phyloP scores from a whole-genome alignment of 2,113 vertebrate species.

The Mobula birostris region DNA sequence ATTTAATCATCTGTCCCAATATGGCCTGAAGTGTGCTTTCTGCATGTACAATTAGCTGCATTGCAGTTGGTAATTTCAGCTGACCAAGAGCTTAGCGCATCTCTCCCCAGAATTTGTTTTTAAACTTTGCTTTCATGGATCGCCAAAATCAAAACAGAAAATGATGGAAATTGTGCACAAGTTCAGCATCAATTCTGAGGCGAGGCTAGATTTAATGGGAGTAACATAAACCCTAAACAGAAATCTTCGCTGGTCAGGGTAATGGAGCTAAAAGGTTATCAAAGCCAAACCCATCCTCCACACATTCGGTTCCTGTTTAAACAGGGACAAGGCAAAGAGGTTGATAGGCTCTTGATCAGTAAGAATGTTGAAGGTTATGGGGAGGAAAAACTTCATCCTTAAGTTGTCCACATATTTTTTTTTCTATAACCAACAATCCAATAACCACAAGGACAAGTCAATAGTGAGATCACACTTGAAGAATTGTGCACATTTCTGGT shows the following conservation, averaged over 20 bases:
- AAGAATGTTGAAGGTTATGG: too few species aligned
- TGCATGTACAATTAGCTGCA: background rate
- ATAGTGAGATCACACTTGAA: too few species aligned
- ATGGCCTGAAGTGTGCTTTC: background rate
- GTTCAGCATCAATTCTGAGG: background rate
- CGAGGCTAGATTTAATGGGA: background rate
- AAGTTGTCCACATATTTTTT: too few species aligned
- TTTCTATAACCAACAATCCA: too few species aligned
- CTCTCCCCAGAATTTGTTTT: background rate
- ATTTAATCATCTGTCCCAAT: conserved; percentile 16
- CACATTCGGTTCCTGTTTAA: background rate
- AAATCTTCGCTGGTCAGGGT: too few species aligned
- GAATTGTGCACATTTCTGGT: too few species aligned
- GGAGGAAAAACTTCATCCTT: too few species aligned
- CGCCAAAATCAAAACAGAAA: background rate
- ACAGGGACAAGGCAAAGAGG: background rate
- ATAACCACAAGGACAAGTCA: too few species aligned
- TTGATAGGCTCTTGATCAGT: too few species aligned
- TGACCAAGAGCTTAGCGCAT: background rate
- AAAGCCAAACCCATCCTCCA: background rate
- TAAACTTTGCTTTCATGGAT: background rate
- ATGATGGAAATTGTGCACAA: background rate
- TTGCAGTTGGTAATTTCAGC: background rate
- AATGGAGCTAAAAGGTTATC: background rate
- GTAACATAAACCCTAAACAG: background rate